Conservation (phyloP, 2,113 vertebrate species). For the Nesogale talazaci region DNA sequence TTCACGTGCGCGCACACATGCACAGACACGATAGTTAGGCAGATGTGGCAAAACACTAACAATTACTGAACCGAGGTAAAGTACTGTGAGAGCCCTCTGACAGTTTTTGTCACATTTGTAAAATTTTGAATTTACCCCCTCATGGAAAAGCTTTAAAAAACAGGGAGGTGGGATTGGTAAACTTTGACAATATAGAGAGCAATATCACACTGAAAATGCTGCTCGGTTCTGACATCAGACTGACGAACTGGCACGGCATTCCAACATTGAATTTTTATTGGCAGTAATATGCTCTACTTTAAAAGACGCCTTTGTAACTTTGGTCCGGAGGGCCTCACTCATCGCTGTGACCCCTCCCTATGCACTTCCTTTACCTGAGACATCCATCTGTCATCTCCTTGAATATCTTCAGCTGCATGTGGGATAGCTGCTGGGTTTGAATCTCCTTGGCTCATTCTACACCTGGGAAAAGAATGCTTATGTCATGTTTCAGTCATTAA, state of each 20-base stretch:
- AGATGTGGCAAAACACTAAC: not conserved
- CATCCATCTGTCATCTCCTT: conserved; percentile 97
- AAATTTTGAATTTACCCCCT: not conserved
- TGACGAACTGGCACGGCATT: not conserved
- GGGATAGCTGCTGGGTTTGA: conserved; percentile 93
- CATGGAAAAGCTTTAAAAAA: conserved; percentile 11
- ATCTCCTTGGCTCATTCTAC: conserved; percentile 93
- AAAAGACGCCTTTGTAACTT: not conserved
- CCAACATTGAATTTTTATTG: conserved; percentile 26
- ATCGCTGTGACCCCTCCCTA: not conserved
- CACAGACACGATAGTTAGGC: not conserved
- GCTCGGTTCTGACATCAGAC: not conserved
- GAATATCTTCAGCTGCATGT: conserved; percentile 90
- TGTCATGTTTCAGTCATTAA: conserved; percentile 62
- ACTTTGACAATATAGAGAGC: conserved; percentile 2
- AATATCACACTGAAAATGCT: conserved; percentile 10
- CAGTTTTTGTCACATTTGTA: conserved; percentile 16
- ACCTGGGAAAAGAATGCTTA: conserved; percentile 72
- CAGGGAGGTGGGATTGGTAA: not conserved
- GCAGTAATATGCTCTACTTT: not conserved
- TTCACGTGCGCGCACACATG: not conserved
- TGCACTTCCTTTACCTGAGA: conserved; percentile 89
- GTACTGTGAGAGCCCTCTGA: not conserved
- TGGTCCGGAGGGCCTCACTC: not conserved
- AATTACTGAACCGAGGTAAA: not conserved